Conservation (phyloP, 2,797 vertebrate species). For the Adrianichthys oophorus region DNA sequence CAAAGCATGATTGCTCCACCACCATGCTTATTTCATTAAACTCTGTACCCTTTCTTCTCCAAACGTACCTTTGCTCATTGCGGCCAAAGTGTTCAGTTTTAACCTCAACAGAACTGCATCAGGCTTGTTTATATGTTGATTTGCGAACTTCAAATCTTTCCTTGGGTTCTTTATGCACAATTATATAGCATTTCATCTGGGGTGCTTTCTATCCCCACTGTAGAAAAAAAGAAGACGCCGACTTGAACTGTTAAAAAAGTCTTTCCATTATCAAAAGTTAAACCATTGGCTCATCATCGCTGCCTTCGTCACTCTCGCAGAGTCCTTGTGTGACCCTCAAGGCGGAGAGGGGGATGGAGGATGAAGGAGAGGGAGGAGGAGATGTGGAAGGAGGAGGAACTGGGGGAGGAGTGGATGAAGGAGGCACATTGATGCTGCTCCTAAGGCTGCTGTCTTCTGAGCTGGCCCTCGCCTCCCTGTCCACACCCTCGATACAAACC, state of each 20-base stretch:
- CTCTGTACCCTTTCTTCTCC: too few relatives aligned
- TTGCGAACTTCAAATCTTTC: too few relatives aligned
- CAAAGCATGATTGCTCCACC: too few relatives aligned
- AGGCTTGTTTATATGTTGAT: too few relatives aligned
- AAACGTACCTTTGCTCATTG: too few relatives aligned
- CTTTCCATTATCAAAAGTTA: slow-evolving; percentile 36
- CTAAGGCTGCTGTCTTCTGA: slow-evolving; percentile 23
- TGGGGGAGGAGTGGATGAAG: slow-evolving; percentile 47
- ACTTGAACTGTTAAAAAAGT: slow-evolving; percentile 54
- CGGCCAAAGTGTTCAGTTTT: too few relatives aligned
- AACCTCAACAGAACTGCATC: too few relatives aligned
- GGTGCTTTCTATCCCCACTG: slow-evolving; percentile 2
- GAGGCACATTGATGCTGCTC: slow-evolving; percentile 46
- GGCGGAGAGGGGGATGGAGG: slow-evolving; percentile 47
- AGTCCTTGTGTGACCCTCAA: slow-evolving; percentile 39
- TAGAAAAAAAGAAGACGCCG: slow-evolving; percentile 42
- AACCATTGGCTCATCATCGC: slow-evolving; percentile 72
- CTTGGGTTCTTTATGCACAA: too few relatives aligned
- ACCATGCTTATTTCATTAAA: too few relatives aligned
- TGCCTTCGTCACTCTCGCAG: slow-evolving; percentile 41
- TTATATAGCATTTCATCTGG: too few relatives aligned
- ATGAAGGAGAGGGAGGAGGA: slow-evolving; percentile 15
- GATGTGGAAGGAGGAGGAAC: slow-evolving; percentile 10
- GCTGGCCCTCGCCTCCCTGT: slow-evolving; percentile 32
- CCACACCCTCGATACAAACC: slow-evolving; percentile 65